A percentile compares a stretch with the other conserved stretches of the same genome.
These are phyloP conservation scores for Sebastiscus albofasciatus DNA, from an alignment of 2,797 vertebrate species.

Conservation along the genomic window DNA sequence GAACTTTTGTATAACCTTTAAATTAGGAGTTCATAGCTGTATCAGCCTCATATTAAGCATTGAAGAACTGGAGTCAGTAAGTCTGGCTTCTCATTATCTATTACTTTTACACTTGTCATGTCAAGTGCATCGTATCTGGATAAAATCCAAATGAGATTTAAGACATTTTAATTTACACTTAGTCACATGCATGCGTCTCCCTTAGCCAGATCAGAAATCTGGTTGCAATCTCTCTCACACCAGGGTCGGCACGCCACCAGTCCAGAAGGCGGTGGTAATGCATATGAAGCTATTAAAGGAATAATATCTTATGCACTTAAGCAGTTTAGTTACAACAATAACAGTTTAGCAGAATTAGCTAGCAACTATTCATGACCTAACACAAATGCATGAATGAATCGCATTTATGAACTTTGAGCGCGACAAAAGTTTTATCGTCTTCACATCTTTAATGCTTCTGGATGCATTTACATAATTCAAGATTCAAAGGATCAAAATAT, in stretches of 20 bases:
- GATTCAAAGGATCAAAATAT: not conserved
- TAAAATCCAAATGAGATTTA: not conserved
- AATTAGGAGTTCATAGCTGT: not conserved
- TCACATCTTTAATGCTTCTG: not conserved
- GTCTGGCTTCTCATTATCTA: not conserved
- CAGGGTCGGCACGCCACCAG: not conserved
- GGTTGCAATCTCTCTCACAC: not conserved
- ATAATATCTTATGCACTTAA: not conserved
- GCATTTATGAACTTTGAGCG: not conserved
- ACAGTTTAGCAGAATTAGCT: not conserved
- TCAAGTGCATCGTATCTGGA: not conserved
- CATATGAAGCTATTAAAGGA: not conserved
- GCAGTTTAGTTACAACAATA: not conserved
- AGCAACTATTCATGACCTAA: not conserved
- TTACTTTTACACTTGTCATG: not conserved
- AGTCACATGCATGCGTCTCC: not conserved
- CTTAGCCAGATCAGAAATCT: not conserved
- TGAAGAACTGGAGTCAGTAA: not conserved
- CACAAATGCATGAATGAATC: not conserved
- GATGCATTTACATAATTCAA: not conserved
- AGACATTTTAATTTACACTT: not conserved
- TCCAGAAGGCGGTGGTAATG: not conserved
- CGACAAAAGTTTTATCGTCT: not conserved
- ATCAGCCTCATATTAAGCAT: not conserved
- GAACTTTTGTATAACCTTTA: not conserved